Evolutionary conservation across 2,888 invertebrate species (phyloP), one percentile per base, ranked within the genome.

Genomic region (Lepidochrysops patricia): DNA sequence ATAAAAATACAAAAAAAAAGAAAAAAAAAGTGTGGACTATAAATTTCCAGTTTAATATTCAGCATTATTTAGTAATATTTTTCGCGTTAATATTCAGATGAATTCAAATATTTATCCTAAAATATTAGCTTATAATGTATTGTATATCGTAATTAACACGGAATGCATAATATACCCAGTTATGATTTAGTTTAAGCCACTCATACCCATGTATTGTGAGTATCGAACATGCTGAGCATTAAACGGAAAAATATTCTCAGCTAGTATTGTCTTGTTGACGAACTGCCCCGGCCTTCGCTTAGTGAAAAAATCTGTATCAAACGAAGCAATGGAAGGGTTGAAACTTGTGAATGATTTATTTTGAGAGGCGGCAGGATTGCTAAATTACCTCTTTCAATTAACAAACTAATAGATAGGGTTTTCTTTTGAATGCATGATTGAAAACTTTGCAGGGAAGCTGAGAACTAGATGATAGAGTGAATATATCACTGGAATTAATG

Each of bases 31-130:
- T 83, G 86, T 89, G 86, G 80, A 82, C 76, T 80, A 80, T 80
- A 70, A 72, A 86, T 87, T 89, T 85, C 84, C 90, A 88, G 89
- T 89, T 89, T 89, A 89, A 89, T 89, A 89, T 88, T 89, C 89
- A 89, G 89, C 89, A 88, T 89, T 82, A 87, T 82, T 80, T 84
- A 87, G 82, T 81, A 82, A 87, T 84, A 77, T 79, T 82, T 82
- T 87, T 85, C 58, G 82, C 82, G 85, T 81, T 83, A 77, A 79
- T 85, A 83, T 81, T 76, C 71, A 75, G 74, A 73, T 73, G 78
- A 76, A 70, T 72, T 58, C 29, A 77, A 67, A 66, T 79, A 84
- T 78, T 81, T 82, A 82, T 79, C 76, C 73, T 59, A 73, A 80
- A 78, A 71, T 79, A 71, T 84, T 86, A 86, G 87, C 85, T 87